phyloP scores from a whole-genome alignment of 2,888 invertebrate species.

The Hemistola chrysoprasaria region DNA sequence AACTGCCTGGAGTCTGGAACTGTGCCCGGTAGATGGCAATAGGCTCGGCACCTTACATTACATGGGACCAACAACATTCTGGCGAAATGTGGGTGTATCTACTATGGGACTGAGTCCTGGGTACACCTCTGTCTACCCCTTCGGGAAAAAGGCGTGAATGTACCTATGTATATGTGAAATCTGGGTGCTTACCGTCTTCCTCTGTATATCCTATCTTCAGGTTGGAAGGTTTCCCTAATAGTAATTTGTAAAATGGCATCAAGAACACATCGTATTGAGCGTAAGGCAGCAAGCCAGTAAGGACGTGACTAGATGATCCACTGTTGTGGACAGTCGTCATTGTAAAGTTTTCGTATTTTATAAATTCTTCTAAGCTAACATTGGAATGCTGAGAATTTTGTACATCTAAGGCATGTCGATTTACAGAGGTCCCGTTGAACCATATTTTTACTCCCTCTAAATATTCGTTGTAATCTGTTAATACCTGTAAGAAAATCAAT shows the following conservation, averaged over 20 bases:
- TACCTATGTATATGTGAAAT: no score
- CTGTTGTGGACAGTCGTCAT: conserved; percentile 87
- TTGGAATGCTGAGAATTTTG: conserved; percentile 53
- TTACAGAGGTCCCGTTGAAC: conserved; percentile 73
- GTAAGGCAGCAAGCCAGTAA: conserved; percentile 91
- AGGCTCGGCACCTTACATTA: no score
- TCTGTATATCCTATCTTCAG: conserved; percentile 91
- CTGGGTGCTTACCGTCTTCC: conserved; percentile 86
- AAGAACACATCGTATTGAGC: conserved; percentile 96
- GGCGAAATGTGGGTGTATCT: no score
- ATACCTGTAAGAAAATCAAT: conserved; percentile 58
- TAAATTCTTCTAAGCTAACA: conserved; percentile 58
- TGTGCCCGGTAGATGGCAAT: no score
- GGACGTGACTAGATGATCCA: conserved; percentile 87
- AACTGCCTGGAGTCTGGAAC: no score
- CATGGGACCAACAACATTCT: no score
- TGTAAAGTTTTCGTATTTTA: conserved; percentile 81
- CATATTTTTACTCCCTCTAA: conserved; percentile 87
- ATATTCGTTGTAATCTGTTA: conserved; percentile 78
- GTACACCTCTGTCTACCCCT: no score
- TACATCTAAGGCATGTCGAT: conserved; percentile 55
- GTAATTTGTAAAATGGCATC: conserved; percentile 92
- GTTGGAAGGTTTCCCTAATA: conserved; percentile 97
- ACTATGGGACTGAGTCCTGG: no score
- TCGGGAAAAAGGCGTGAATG: no score